phyloP scores from a whole-genome alignment of 2,888 invertebrate species.

The Julus scandinavius region DNA sequence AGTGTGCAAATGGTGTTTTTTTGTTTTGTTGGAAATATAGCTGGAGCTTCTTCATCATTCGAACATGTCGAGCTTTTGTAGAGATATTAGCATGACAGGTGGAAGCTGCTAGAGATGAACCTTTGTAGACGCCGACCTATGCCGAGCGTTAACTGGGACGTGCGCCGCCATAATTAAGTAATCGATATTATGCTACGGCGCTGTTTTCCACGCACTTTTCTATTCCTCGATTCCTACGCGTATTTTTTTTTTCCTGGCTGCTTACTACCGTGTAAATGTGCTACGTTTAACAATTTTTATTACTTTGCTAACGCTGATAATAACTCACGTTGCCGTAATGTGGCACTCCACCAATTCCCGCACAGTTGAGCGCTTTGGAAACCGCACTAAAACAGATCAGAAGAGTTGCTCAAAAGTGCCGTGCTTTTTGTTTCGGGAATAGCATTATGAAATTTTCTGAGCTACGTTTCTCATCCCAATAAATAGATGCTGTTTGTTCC shows the following conservation, averaged over 20 bases:
- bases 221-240: no score
- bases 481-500: no score
- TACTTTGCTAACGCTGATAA: conserved; percentile 1
- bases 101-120: neutral
- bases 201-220: neutral
- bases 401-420: neutral
- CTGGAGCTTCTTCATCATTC: neutral
- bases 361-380: neutral
- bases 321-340: conserved; percentile 16
- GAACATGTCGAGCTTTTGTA: conserved; percentile 5
- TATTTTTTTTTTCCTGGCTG: neutral
- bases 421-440: no score
- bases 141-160: neutral
- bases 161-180: conserved; percentile 17
- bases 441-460: no score
- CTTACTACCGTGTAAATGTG: conserved; percentile 9
- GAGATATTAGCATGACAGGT: conserved; percentile 39
- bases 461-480: no score
- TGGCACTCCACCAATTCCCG: neutral
- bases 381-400: neutral
- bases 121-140: conserved; percentile 33
- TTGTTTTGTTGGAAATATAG: neutral
- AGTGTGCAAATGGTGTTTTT: neutral
- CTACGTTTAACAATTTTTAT: conserved; percentile 40
- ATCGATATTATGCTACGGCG: neutral